Percentiles rank a stretch among this genome's conserved stretches.
Evolutionary conservation across 2,888 invertebrate genomes (phyloP).

Genomic region (Drosophila mercatorum): DNA sequence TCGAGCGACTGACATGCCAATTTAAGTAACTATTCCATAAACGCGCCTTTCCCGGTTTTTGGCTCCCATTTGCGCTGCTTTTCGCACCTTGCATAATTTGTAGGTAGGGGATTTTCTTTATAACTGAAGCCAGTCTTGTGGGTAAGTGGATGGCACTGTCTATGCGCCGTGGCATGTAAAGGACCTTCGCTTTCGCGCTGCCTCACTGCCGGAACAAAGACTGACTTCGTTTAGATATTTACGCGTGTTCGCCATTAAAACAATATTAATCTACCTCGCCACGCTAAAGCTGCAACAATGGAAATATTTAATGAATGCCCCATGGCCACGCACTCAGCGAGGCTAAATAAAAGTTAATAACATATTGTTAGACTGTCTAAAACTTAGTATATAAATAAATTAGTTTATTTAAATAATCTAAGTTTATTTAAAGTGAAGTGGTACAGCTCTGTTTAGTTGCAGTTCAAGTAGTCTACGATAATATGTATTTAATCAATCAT

Average conservation of each 20-base stretch:
- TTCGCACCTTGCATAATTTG: constrained; percentile 58
- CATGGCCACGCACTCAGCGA: constrained; percentile 19
- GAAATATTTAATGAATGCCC: constrained; percentile 62
- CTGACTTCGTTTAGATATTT: constrained; percentile 46
- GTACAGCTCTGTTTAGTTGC: not conserved
- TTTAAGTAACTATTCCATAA: constrained; percentile 44
- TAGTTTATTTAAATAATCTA: not conserved
- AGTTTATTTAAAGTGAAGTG: not conserved
- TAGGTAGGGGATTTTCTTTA: constrained; percentile 55
- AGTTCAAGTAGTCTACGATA: not conserved
- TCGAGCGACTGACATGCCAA: constrained; percentile 39
- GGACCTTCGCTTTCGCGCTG: constrained; percentile 20
- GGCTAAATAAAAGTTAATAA: constrained; percentile 2
- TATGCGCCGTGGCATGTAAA: constrained; percentile 55
- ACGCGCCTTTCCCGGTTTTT: constrained; percentile 15
- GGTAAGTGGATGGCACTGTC: constrained; percentile 56
- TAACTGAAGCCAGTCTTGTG: constrained; percentile 12
- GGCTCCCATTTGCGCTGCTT: constrained; percentile 34
- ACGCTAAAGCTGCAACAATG: constrained; percentile 45
- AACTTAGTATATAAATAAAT: not conserved
- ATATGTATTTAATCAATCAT: not conserved
- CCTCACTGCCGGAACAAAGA: constrained; percentile 13
- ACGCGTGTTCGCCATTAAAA: constrained; percentile 70
- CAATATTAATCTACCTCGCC: constrained; percentile 58
- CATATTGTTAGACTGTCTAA: constrained; percentile 1